Conservation (phyloP, 2,888 invertebrate genomes). For the Phyto melanocephala region DNA sequence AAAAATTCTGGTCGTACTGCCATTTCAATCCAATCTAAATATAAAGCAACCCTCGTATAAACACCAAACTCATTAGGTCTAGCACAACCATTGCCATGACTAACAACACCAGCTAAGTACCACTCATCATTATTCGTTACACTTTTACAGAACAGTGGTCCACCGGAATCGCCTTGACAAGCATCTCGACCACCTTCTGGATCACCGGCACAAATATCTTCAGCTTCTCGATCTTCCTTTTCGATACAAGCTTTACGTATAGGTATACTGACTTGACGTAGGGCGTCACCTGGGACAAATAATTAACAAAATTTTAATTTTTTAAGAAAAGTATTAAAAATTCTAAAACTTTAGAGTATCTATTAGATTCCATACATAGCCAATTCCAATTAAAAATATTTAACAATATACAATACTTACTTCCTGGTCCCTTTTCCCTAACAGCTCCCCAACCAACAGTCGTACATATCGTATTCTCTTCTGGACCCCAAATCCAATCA, state of each 20-base stretch:
- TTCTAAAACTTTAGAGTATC: too few relatives aligned
- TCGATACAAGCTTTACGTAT: conserved; percentile 84
- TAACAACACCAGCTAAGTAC: conserved; percentile 91
- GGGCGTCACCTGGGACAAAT: conserved; percentile 85
- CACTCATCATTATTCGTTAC: conserved; percentile 84
- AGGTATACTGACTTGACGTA: conserved; percentile 89
- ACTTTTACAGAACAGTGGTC: conserved; percentile 89
- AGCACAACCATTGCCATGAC: conserved; percentile 92
- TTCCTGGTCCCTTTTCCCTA: conserved; percentile 87
- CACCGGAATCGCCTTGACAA: conserved; percentile 88
- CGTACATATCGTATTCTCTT: conserved; percentile 84
- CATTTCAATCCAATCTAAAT: conserved; percentile 85
- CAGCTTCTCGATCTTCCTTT: conserved; percentile 82
- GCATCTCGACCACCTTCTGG: conserved; percentile 88
- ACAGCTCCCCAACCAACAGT: conserved; percentile 92
- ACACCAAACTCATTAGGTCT: conserved; percentile 89
- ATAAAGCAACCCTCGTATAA: conserved; percentile 88
- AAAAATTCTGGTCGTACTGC: conserved; percentile 76
- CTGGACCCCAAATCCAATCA: conserved; percentile 84
- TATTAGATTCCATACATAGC: too few relatives aligned
- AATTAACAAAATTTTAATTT: too few relatives aligned
- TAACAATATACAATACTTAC: conserved; percentile 80
- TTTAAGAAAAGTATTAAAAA: too few relatives aligned
- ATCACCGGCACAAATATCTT: conserved; percentile 88
- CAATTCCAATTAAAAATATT: too few relatives aligned